Evolutionary conservation across 2,797 vertebrate genomes (phyloP), one percentile per base, ranked within the genome.

Genomic region (Alectoris magna): DNA sequence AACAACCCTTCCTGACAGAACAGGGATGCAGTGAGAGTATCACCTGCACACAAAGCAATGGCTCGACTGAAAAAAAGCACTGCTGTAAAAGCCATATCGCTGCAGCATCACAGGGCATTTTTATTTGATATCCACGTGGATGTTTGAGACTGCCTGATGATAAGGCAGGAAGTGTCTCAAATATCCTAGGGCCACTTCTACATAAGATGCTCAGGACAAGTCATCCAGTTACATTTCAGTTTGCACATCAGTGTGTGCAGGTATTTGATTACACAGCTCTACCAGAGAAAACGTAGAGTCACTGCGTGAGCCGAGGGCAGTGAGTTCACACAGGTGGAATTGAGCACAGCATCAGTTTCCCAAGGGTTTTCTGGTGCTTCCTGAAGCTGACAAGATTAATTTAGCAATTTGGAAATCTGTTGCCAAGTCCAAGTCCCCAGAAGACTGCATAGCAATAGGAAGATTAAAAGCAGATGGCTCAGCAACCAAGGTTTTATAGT

Each of bases 381-480:
- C 96, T 97, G 97, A 97, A 97, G 94, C 93, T 96, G 97, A 98
- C 97, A 97, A 96, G 97, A 97, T 96, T 97, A 97, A 97, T 97
- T 97, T 97, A 97, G 95, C 88, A 89, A 98, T 97, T 84, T 96
- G 94, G 96, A 96, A 59, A 88, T 67, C 87, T 73, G 67, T 91
- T 94, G 91, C 94, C 95, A 94, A 96, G 86, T 53, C 81, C 43
- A 68, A 90, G 88, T 74, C 90, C 96, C 95, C 90, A 96, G 91
- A 97, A 96, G 97, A 97, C 96, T 97, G 93, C 64, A 69, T 34
- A 80, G 89, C 72, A 80, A 92, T 64, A 83, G 24, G 43, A 96
- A 97, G 97, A 98, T 97, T 97, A 93, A 96, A 97, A 98, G 93
- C 97, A 98, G 97, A 98, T 97, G 97, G 89, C 39, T 94, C 94